phyloP scores from a whole-genome alignment of 2,888 invertebrate species.

The Mongoloraphidia duomilia region DNA sequence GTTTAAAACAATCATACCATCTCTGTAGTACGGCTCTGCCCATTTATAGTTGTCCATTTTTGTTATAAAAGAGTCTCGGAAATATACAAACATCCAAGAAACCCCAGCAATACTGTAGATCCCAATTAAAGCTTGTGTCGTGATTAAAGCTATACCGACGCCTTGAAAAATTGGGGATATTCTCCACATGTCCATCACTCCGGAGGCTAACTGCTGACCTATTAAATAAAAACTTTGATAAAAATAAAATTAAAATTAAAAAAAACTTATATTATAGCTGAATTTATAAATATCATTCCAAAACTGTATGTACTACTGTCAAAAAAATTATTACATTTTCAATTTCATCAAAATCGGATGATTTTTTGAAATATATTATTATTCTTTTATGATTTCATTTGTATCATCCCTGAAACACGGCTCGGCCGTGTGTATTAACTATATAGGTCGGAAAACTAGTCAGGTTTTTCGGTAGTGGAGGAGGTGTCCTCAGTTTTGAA shows the following conservation, averaged over 20 bases:
- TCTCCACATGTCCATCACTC: slow-evolving; percentile 85
- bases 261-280: too few species aligned
- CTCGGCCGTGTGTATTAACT: too few species aligned
- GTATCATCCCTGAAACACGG: too few species aligned
- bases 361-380: background rate
- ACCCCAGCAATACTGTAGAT: slow-evolving; percentile 77
- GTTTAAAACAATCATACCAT: slow-evolving; percentile 32
- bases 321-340: background rate
- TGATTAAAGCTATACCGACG: slow-evolving; percentile 66
- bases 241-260: too few species aligned
- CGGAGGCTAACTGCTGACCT: slow-evolving; percentile 71
- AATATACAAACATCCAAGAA: slow-evolving; percentile 85
- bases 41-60: slow-evolving; percentile 65
- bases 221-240: slow-evolving; percentile 22
- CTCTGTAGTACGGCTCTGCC: slow-evolving; percentile 62
- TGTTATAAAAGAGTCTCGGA: slow-evolving; percentile 74
- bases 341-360: too few species aligned
- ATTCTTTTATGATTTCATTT: background rate
- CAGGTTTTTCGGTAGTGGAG: too few species aligned
- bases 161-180: slow-evolving; percentile 87
- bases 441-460: too few species aligned
- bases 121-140: slow-evolving; percentile 67
- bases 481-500: too few species aligned
- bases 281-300: background rate
- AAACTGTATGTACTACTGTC: background rate